Base-by-base conservation (phyloP, 1,140 invertebrate genomes). In the Littorina saxatilis region DNA sequence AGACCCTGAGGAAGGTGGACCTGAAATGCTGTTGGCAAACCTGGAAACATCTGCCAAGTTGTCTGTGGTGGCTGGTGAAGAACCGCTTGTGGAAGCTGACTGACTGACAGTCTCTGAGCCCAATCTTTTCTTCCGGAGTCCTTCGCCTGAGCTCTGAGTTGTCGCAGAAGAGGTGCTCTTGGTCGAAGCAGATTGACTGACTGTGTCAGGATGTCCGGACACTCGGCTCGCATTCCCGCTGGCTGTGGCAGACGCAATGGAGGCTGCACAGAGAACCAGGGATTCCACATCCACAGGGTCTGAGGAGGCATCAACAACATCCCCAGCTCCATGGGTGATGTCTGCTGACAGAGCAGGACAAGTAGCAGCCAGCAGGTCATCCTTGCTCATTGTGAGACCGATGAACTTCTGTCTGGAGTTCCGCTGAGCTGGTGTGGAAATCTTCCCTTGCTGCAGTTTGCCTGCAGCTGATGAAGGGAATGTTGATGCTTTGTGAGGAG, bases 371-470 rank as follows among this genome's bases (percentile, higher is more conserved):
- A 23, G 55, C 4, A 78, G 58, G 27, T 78, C 55, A 13, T 78
- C 55, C 29, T 39, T 78, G 35, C 55, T 63, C 55, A 78, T 58
- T 17, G 76, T 35, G 3, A 78, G 76, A 17, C 76, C 76, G 37
- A 78, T 58, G 66, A 63, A 78, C 58, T 78, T 78, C 35, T 40
- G 52, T 13, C 43, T 52, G 0, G 39, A 9, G 15, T 1, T 9
- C 3, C 23, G 32, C 17, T 32, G 17, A 17, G 76, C 52, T n/a
- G 39, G 2, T 37, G 32, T 17, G n/a, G 13, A 37, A 15, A 23
- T 78, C 35, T 13, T 9, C 43, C 43, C 70, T 37, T 39, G 32
- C 35, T 76, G 50, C 5, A 61, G 27, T 39, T 78, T 78, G 39
- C 55, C 20, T 9, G 39, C 9, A 13, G 55, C 39, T 32, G 3